These are phyloP conservation scores for Diarsia mendica DNA, from an alignment of 2,888 invertebrate species.

Conservation along the genomic window DNA sequence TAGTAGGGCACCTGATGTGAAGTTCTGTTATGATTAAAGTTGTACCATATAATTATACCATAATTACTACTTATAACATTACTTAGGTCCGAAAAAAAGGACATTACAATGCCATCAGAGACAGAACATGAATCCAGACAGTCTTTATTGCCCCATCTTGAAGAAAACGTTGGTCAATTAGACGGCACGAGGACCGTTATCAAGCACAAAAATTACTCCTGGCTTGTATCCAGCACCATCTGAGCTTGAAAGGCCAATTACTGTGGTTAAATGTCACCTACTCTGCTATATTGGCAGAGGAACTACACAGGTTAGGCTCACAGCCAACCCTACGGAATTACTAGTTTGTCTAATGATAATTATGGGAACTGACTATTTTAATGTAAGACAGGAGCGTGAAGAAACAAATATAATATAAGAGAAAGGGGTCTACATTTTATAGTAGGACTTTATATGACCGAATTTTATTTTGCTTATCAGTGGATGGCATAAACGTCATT, in stretches of 20 bases:
- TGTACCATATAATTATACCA: not conserved
- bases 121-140: constrained; percentile 8
- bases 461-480: too few species aligned
- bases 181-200: constrained; percentile 47
- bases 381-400: not conserved
- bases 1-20: too few species aligned
- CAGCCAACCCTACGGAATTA: constrained; percentile 72
- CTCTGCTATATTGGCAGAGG: constrained; percentile 73
- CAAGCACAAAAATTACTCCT: constrained; percentile 64
- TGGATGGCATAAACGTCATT: too few species aligned
- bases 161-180: constrained; percentile 53
- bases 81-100: not conserved
- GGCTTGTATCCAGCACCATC: constrained; percentile 73
- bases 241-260: constrained; percentile 74
- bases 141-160: constrained; percentile 42
- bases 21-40: not conserved
- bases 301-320: constrained; percentile 73
- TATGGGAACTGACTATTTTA: constrained; percentile 19
- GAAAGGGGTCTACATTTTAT: not conserved
- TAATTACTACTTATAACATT: not conserved
- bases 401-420: not conserved
- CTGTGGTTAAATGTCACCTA: constrained; percentile 73
- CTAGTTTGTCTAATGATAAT: constrained; percentile 56
- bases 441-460: too few species aligned
- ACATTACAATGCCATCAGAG: not conserved